Conservation (phyloP, 2,888 invertebrate species). For the Brachypalpus laphriformis region DNA sequence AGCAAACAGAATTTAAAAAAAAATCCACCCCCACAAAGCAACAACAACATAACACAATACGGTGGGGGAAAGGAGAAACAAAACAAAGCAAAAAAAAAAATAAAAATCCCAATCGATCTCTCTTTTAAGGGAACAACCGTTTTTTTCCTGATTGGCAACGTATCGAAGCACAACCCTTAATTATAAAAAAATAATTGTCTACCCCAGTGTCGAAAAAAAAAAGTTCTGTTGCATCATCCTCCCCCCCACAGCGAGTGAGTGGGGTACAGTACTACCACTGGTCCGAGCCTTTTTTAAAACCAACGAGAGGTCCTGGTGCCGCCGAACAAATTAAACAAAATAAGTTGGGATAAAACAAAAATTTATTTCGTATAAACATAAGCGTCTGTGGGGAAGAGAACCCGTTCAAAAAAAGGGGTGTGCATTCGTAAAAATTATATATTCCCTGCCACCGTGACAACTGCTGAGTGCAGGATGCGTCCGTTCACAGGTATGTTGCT, state of each 20-base stretch:
- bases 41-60: slow-evolving; percentile 46
- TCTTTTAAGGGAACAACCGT: slow-evolving; percentile 45
- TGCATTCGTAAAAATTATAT: slow-evolving; percentile 59
- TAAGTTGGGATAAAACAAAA: slow-evolving; percentile 63
- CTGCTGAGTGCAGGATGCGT: slow-evolving; percentile 39
- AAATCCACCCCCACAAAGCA: slow-evolving; percentile 26
- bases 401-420: slow-evolving; percentile 60
- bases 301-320: background rate
- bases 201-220: slow-evolving; percentile 40
- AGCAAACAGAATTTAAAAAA: slow-evolving; percentile 59
- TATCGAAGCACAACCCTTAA: slow-evolving; percentile 72
- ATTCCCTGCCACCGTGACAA: slow-evolving; percentile 61
- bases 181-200: slow-evolving; percentile 74
- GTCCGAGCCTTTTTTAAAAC: slow-evolving; percentile 2
- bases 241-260: slow-evolving; percentile 9
- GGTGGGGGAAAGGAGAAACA: background rate
- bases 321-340: slow-evolving; percentile 61
- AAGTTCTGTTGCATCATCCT: slow-evolving; percentile 35
- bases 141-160: slow-evolving; percentile 72
- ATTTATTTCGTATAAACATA: slow-evolving; percentile 49
- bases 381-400: background rate
- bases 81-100: background rate
- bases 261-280: slow-evolving; percentile 17
- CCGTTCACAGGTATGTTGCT: slow-evolving; percentile 44
- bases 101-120: slow-evolving; percentile 59